These are phyloP conservation scores for Echinops telfairi DNA, from an alignment of 2,113 vertebrate genomes.

Conservation along the genomic window DNA sequence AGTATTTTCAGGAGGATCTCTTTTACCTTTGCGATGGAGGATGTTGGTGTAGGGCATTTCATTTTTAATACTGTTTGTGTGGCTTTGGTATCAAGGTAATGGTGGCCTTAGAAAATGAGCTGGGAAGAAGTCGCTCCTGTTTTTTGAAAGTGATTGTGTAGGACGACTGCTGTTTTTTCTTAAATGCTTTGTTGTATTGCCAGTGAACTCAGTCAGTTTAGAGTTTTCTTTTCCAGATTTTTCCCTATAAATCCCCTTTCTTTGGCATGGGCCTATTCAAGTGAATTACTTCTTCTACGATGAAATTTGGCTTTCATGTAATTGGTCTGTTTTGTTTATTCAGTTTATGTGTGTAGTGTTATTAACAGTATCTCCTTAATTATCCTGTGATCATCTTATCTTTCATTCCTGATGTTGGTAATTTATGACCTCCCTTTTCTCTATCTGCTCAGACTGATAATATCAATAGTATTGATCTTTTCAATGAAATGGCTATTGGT, in stretches of 20 bases:
- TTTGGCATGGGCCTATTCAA: conserved; percentile 28
- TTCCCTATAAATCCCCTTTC: not conserved
- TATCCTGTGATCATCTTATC: not conserved
- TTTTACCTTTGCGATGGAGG: not conserved
- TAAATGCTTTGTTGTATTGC: no score
- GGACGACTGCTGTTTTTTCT: no score
- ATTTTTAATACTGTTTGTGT: not conserved
- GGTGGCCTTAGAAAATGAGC: conserved; percentile 19
- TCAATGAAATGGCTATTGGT: not conserved
- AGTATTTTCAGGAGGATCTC: not conserved
- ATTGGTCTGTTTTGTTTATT: conserved; percentile 9
- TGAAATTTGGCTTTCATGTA: conserved; percentile 29
- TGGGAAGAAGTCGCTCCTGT: not conserved
- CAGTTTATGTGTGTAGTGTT: not conserved
- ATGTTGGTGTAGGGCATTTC: not conserved
- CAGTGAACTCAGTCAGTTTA: no score
- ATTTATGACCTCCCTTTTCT: not conserved
- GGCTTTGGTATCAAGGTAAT: not conserved
- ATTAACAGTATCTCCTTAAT: not conserved
- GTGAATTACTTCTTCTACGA: not conserved
- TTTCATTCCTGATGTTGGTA: not conserved
- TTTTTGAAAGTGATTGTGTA: no score
- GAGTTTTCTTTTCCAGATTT: not conserved
- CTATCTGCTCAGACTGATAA: not conserved
- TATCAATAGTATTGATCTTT: conserved; percentile 32